phyloP scores from a whole-genome alignment of 2,888 invertebrate genomes.

The Rhagonycha fulva region DNA sequence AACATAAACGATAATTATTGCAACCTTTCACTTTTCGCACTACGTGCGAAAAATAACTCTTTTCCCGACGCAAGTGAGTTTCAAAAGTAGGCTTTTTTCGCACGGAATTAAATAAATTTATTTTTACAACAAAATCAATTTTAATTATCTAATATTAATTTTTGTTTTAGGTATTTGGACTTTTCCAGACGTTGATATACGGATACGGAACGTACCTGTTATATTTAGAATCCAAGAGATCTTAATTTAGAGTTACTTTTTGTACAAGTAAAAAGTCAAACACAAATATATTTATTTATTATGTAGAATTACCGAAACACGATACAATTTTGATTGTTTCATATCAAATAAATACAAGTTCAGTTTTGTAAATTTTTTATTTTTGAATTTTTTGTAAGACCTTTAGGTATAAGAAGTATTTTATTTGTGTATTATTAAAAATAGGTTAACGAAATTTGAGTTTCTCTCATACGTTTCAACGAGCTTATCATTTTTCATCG shows the following conservation, averaged over 20 bases:
- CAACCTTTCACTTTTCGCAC: no score
- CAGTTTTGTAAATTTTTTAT: neutral
- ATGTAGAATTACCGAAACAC: constrained; percentile 23
- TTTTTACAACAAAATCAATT: neutral
- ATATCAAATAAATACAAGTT: neutral
- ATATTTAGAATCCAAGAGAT: constrained; percentile 72
- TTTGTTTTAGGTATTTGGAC: constrained; percentile 70
- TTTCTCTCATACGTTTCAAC: neutral
- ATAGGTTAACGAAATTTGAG: neutral
- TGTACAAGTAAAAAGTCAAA: constrained; percentile 25
- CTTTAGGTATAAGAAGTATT: neutral
- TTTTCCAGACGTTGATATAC: constrained; percentile 81
- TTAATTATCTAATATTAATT: neutral
- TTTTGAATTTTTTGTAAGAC: neutral
- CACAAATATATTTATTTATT: constrained; percentile 23
- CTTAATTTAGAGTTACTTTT: constrained; percentile 8
- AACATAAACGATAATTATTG: no score
- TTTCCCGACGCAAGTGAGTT: no score
- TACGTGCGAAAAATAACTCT: no score
- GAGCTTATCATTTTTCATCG: neutral
- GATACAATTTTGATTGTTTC: neutral
- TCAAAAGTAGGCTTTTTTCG: no score
- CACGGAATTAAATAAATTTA: neutral
- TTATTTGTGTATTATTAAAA: neutral
- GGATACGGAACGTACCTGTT: constrained; percentile 77